Percentiles rank a stretch among this genome's conserved stretches.
These are phyloP conservation scores for Trididemnum nubilum DNA, from an alignment of 23 tunicate genomes.

Conservation along the genomic window DNA sequence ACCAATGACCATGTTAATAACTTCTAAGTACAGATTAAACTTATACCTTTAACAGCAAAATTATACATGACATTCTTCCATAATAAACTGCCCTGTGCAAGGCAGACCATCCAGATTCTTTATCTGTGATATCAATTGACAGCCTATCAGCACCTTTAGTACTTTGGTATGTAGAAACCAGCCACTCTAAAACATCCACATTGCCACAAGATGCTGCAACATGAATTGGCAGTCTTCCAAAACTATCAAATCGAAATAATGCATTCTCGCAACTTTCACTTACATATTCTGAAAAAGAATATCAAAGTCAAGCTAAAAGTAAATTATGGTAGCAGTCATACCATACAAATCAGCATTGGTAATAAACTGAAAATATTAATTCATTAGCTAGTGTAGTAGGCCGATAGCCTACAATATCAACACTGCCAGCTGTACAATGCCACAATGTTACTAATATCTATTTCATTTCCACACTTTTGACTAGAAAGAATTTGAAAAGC, in stretches of 20 bases:
- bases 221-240: slow-evolving; percentile 68
- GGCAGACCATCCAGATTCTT: slow-evolving; percentile 80
- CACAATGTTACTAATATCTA: too few species aligned
- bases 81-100: slow-evolving; percentile 86
- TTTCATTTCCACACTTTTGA: too few species aligned
- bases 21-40: too few species aligned
- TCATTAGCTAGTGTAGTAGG: too few species aligned
- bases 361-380: neutral
- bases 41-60: slow-evolving; percentile 60
- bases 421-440: too few species aligned
- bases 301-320: neutral
- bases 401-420: too few species aligned
- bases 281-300: slow-evolving; percentile 43
- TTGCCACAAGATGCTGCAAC: slow-evolving; percentile 84
- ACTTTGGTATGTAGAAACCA: neutral
- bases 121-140: slow-evolving; percentile 45
- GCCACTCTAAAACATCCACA: slow-evolving; percentile 55
- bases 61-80: slow-evolving; percentile 72
- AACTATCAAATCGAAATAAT: slow-evolving; percentile 33
- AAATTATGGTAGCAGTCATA: neutral
- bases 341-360: neutral
- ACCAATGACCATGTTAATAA: too few species aligned
- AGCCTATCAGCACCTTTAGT: neutral
- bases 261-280: slow-evolving; percentile 43
- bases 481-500: too few species aligned